Evolutionary conservation across 2,113 vertebrate genomes (phyloP).

Genomic region (Podarcis cretensis): DNA sequence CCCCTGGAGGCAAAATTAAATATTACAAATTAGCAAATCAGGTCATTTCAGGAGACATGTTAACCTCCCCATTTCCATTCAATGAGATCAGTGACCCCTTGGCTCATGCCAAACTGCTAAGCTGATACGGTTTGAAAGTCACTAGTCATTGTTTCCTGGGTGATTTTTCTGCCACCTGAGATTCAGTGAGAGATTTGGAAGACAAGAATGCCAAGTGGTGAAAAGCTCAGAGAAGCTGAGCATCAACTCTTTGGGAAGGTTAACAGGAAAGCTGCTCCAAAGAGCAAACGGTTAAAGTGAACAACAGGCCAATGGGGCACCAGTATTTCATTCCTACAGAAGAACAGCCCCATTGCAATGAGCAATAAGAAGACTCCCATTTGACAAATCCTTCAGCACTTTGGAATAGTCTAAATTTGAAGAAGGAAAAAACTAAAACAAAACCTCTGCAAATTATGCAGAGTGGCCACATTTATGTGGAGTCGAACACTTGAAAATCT

Average conservation of each 20-base stretch:
- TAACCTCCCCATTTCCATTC: conserved; percentile 18
- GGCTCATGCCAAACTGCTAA: conserved; percentile 7
- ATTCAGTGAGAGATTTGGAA: conserved; percentile 42
- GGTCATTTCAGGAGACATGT: conserved; percentile 19
- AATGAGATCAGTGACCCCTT: not conserved
- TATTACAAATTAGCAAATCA: conserved; percentile 29
- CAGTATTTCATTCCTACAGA: not conserved
- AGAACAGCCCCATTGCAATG: not conserved
- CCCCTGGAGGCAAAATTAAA: not conserved
- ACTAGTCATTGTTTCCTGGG: conserved; percentile 31
- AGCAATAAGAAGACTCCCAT: not conserved
- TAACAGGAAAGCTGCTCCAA: not conserved
- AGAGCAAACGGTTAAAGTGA: not conserved
- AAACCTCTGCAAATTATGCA: not conserved
- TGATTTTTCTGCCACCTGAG: conserved; percentile 41
- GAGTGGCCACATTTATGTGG: not conserved
- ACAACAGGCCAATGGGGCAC: not conserved
- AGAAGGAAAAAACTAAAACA: not conserved
- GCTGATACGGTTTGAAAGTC: conserved; percentile 18
- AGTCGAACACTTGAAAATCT: not conserved
- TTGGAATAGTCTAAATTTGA: not conserved
- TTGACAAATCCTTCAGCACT: not conserved
- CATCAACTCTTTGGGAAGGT: conserved; percentile 8
- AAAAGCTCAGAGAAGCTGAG: conserved; percentile 6
- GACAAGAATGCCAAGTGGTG: conserved; percentile 27